Percentiles rank a stretch among this genome's conserved stretches.
Evolutionary conservation across 1,140 invertebrate genomes (phyloP).

Genomic region (Heliothis subflexa): DNA sequence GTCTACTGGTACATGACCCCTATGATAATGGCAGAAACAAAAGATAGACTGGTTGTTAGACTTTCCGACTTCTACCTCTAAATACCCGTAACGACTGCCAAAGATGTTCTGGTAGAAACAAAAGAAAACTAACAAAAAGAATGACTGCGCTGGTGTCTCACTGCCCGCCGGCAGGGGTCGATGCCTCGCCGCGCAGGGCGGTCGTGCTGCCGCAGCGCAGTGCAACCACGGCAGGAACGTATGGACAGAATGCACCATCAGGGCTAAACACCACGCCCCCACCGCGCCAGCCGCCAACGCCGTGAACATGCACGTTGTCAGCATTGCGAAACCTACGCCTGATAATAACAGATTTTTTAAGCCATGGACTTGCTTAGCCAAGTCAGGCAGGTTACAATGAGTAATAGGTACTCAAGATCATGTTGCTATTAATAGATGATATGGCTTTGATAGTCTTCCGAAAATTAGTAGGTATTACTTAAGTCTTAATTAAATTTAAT

Average conservation of each 20-base stretch:
- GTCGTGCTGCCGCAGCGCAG: slow-evolving; percentile 67
- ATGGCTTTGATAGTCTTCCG: too few species aligned
- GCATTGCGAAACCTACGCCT: slow-evolving; percentile 76
- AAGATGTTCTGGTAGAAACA: too few species aligned
- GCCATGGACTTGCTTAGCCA: not conserved
- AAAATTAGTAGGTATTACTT: too few species aligned
- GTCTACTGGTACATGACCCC: too few species aligned
- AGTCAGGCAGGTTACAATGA: too few species aligned
- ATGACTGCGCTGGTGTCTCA: slow-evolving; percentile 74
- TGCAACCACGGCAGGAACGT: slow-evolving; percentile 79
- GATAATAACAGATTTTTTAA: not conserved
- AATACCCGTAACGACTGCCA: too few species aligned
- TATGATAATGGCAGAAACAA: too few species aligned
- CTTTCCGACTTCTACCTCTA: too few species aligned
- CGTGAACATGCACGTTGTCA: slow-evolving; percentile 61
- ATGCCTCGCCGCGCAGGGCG: slow-evolving; percentile 73
- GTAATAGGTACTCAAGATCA: too few species aligned
- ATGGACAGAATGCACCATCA: slow-evolving; percentile 73
- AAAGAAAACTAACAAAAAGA: slow-evolving; percentile 70
- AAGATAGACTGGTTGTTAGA: too few species aligned
- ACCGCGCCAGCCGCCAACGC: slow-evolving; percentile 62
- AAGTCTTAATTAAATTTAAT: too few species aligned
- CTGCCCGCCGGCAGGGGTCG: slow-evolving; percentile 63
- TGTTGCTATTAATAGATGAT: too few species aligned
- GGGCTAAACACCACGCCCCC: slow-evolving; percentile 67